Conservation (phyloP, 2,888 invertebrate species). For the Andrena trimmerana region DNA sequence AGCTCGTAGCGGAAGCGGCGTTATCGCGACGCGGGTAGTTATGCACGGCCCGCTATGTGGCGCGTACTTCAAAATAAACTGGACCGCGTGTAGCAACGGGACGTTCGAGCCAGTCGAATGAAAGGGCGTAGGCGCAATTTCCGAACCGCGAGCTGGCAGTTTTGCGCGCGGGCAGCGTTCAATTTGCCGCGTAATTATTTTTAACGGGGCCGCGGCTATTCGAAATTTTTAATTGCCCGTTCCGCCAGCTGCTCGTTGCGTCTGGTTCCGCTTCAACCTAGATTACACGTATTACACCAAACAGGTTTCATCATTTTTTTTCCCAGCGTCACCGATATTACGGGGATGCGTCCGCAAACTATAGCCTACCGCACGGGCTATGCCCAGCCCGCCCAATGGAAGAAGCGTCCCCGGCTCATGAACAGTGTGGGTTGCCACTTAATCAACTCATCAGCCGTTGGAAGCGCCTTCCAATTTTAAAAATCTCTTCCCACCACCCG, state of each 20-base stretch:
- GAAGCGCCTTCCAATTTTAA: background rate
- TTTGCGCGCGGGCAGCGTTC: conserved; percentile 12
- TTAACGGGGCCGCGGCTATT: background rate
- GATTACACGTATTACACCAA: conserved; percentile 4
- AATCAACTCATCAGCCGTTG: too few relatives aligned
- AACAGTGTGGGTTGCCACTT: too few relatives aligned
- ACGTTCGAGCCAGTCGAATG: conserved; percentile 9
- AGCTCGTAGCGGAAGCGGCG: conserved; percentile 38
- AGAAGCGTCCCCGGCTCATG: too few relatives aligned
- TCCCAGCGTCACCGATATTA: background rate
- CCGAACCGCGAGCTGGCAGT: conserved; percentile 26
- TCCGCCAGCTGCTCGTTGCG: background rate
- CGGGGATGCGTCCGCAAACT: background rate
- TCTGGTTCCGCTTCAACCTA: background rate
- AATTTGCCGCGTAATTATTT: conserved; percentile 39
- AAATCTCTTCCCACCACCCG: background rate
- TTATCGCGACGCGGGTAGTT: conserved; percentile 50
- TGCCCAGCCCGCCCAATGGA: too few relatives aligned
- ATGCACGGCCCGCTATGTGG: background rate
- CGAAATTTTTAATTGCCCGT: conserved; percentile 27
- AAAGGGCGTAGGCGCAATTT: conserved; percentile 38
- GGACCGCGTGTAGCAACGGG: conserved; percentile 10
- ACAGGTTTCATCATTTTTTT: background rate
- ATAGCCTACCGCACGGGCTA: too few relatives aligned
- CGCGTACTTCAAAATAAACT: conserved; percentile 55